Conservation (phyloP, 1,140 invertebrate genomes). For the Proales similis region DNA sequence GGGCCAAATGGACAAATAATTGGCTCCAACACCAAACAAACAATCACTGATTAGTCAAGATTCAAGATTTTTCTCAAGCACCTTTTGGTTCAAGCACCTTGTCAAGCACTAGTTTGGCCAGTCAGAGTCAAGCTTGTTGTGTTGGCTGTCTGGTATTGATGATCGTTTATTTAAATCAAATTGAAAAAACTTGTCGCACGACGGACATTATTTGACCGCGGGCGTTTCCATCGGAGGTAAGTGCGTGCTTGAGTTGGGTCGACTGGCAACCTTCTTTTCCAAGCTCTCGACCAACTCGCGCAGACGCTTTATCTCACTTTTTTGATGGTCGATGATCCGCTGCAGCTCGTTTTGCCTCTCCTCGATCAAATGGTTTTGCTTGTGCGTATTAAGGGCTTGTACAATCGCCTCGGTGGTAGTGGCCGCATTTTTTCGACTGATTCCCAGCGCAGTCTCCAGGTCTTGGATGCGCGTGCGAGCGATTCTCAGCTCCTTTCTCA, state of each 20-base stretch:
- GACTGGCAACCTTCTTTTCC: conserved; percentile 12
- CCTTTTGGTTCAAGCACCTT: too few species aligned
- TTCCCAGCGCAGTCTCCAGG: conserved; percentile 64
- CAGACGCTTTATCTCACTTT: conserved; percentile 47
- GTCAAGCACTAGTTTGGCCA: too few species aligned
- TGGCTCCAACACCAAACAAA: too few species aligned
- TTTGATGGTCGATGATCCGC: conserved; percentile 47
- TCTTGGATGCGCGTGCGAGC: conserved; percentile 60
- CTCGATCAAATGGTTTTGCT: conserved; percentile 34
- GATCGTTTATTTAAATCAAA: too few species aligned
- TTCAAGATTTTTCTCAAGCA: too few species aligned
- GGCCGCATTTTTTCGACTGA: conserved; percentile 46
- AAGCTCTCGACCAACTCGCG: conserved; percentile 38
- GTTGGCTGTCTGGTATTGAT: too few species aligned
- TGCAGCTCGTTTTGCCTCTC: conserved; percentile 29
- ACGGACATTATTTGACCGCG: too few species aligned
- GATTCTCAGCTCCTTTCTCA: conserved; percentile 63
- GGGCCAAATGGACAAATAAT: too few species aligned
- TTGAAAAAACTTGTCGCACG: too few species aligned
- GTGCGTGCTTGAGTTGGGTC: conserved; percentile 23
- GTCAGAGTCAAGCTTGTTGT: too few species aligned
- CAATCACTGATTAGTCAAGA: too few species aligned
- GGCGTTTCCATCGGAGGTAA: conserved; percentile 35
- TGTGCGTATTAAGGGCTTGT: conserved; percentile 27
- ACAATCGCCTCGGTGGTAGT: conserved; percentile 36